A percentile compares a stretch with the other conserved stretches of the same genome.
Conservation (phyloP, 2,888 invertebrate species). For the Pterostichus madidus region DNA sequence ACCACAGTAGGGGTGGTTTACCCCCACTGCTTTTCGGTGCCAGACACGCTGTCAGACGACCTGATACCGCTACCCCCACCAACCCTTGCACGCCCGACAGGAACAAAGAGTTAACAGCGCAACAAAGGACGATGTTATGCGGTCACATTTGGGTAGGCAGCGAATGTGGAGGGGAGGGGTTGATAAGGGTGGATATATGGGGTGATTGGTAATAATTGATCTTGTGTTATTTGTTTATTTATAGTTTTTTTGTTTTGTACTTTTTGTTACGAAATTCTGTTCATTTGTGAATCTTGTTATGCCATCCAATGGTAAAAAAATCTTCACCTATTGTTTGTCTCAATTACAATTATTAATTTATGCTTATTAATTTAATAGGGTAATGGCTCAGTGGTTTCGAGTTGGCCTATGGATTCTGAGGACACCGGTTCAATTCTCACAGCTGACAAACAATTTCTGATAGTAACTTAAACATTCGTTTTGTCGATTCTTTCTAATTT, state of each 20-base stretch:
- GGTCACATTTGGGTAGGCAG: constrained; percentile 11
- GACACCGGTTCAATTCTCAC: too few species aligned
- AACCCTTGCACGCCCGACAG: not conserved
- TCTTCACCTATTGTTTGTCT: too few species aligned
- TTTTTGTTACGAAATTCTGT: too few species aligned
- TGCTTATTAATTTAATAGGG: too few species aligned
- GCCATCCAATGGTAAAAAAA: too few species aligned
- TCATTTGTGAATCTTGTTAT: too few species aligned
- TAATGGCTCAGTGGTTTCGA: too few species aligned
- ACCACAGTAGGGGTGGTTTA: constrained; percentile 28
- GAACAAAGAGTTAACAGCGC: constrained; percentile 36
- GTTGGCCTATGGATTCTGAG: too few species aligned
- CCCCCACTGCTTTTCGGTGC: not conserved
- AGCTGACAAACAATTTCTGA: too few species aligned
- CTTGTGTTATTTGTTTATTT: not conserved
- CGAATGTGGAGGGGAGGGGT: not conserved
- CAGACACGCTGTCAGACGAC: constrained; percentile 39
- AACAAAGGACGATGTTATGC: constrained; percentile 1
- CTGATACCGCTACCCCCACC: not conserved
- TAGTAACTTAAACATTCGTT: too few species aligned
- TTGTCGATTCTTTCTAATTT: too few species aligned
- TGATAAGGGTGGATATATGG: not conserved
- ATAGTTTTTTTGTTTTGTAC: not conserved
- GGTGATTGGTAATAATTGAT: not conserved
- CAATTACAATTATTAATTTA: too few species aligned